Base-by-base conservation (phyloP, 2,113 vertebrate genomes). In the Dipodomys spectabilis region DNA sequence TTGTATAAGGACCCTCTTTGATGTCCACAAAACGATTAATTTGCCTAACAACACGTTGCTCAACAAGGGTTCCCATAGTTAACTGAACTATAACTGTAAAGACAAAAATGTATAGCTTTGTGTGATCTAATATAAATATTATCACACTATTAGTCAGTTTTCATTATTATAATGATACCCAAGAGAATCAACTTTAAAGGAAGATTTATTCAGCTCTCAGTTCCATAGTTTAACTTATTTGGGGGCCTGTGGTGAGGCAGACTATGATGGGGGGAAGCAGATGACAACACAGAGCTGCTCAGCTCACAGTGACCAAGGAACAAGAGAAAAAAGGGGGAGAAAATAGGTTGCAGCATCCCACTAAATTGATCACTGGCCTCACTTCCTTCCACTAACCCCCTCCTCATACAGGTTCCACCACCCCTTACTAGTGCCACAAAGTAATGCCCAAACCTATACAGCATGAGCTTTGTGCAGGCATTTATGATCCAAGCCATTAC, bases 61-160 rank as follows among this genome's bases (percentile, higher is more conserved):
- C 32, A 27, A 28, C 30, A 75, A 11, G 16, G 20, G 75, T 44
- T 23, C 27, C 27, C 6, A 4, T 22, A 23, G 20, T 57, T 68
- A 57, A 60, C 16, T 60, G 62, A 75, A 32, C 68, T 2, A 28
- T 32, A 69, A 92, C 7, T 39, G 5, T 32, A 86, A 1, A 32
- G 5, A 32, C 10, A 71, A 25, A 75, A 4, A 75, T 18, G 18
- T 44, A 74, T 18, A 62, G 13, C 45, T 73, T 91, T 23, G 2
- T 86, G 53, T 62, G 25, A 35, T 72, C 62, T 77, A 84, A 81
- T 68, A 73, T 30, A 95, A 79, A 83, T 82, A 27, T 71, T 25
- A 35, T 57, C 68, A 88, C 18, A 27, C 79, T 49, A 12, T 27
- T 13, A 65, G 23, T 49, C 79, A 65, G 3, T 13, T 57, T 27